phyloP scores from a whole-genome alignment of 2,113 vertebrate species.

The Callipepla californica region DNA sequence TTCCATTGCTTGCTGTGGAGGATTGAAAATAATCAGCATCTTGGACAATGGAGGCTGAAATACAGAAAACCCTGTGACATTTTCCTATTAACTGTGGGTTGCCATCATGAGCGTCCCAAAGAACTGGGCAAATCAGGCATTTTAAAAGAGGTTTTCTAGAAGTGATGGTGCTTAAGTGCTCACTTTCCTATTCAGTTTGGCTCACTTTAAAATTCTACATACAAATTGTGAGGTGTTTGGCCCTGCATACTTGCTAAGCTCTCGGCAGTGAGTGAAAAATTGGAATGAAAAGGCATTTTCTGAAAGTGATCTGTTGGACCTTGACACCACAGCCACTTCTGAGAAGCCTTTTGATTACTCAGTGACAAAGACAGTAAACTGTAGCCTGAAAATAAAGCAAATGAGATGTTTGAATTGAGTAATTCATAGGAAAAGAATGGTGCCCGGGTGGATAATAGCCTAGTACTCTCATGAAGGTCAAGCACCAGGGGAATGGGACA shows the following conservation, averaged over 20 bases:
- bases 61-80: neutral
- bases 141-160: constrained; percentile 5
- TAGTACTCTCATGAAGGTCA: constrained; percentile 42
- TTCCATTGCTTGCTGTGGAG: neutral
- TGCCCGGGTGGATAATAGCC: constrained; percentile 6
- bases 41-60: neutral
- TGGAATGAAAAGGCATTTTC: neutral
- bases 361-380: neutral
- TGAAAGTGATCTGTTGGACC: neutral
- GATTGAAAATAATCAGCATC: neutral
- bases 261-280: neutral
- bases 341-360: constrained; percentile 28
- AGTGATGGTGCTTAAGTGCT: constrained; percentile 1
- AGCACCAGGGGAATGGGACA: constrained; percentile 9
- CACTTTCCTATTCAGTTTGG: neutral
- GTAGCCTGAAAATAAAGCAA: neutral
- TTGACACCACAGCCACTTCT: neutral
- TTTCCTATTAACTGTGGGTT: neutral
- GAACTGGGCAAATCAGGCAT: neutral
- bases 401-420: neutral
- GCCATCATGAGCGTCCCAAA: neutral
- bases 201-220: neutral
- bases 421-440: neutral
- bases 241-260: neutral
- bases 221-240: constrained; percentile 12